These are phyloP conservation scores for Varanus komodoensis DNA, from an alignment of 2,113 vertebrate genomes.

Conservation along the genomic window DNA sequence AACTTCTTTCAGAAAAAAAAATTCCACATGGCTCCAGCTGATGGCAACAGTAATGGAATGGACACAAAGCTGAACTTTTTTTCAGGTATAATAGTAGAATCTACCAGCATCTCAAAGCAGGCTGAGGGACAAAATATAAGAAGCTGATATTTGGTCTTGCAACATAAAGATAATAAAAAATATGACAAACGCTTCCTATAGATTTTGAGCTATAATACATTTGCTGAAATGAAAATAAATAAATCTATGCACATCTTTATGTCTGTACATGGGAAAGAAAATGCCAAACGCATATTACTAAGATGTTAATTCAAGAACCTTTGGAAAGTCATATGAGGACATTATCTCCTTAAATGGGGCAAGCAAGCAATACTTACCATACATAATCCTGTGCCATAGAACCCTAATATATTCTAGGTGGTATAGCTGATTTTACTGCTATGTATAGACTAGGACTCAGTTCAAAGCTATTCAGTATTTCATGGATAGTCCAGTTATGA, in stretches of 20 bases:
- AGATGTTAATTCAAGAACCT: not conserved
- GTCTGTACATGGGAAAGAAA: not conserved
- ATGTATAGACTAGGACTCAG: not conserved
- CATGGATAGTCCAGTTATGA: not conserved
- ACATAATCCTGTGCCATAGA: not conserved
- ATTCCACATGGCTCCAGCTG: not conserved
- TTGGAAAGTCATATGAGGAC: not conserved
- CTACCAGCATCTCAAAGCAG: not conserved
- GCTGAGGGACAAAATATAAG: not conserved
- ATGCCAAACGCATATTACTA: not conserved
- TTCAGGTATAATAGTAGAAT: too few relatives aligned
- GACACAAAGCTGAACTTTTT: not conserved
- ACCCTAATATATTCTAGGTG: not conserved
- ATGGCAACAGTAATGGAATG: not conserved
- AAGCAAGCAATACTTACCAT: not conserved
- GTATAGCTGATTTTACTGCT: not conserved
- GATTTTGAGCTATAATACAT: not conserved
- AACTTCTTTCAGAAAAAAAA: not conserved
- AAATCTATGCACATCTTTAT: not conserved
- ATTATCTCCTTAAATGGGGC: not conserved
- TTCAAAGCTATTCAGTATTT: not conserved
- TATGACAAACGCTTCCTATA: not conserved
- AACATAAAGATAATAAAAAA: not conserved
- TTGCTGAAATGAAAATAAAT: too few relatives aligned
- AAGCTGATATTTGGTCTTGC: not conserved